These are phyloP conservation scores for Melanostoma mellinum DNA, from an alignment of 2,888 invertebrate genomes.

Conservation along the genomic window DNA sequence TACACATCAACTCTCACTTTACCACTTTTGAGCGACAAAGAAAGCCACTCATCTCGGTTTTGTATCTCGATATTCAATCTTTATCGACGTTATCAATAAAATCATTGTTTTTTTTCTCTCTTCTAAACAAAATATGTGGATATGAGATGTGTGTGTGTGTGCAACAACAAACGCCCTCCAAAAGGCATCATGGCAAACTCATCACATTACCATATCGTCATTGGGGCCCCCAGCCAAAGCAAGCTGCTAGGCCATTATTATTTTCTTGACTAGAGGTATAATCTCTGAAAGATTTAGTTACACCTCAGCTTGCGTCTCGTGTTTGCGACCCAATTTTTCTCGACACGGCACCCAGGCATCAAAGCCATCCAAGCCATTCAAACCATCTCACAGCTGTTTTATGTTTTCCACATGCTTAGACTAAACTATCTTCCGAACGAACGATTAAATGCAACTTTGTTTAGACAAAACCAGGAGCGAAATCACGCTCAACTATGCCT, in stretches of 20 bases:
- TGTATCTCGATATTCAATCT: background rate
- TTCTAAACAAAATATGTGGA: slow-evolving; percentile 5
- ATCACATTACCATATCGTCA: slow-evolving; percentile 55
- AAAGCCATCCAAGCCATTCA: slow-evolving; percentile 36
- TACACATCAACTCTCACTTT: slow-evolving; percentile 62
- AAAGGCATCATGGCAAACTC: slow-evolving; percentile 31
- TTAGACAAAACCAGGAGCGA: background rate
- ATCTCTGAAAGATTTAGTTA: slow-evolving; percentile 48
- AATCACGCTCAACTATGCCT: background rate
- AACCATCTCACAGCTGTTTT: slow-evolving; percentile 45
- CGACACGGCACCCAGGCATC: slow-evolving; percentile 52
- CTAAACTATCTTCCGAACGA: slow-evolving; percentile 20
- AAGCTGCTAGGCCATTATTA: slow-evolving; percentile 41
- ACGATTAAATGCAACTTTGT: slow-evolving; percentile 64
- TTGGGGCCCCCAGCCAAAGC: slow-evolving; percentile 17
- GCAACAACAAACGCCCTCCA: slow-evolving; percentile 30
- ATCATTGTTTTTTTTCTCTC: slow-evolving; percentile 28
- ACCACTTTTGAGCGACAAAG: slow-evolving; percentile 37
- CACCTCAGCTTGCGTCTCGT: slow-evolving; percentile 47
- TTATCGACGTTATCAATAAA: slow-evolving; percentile 48
- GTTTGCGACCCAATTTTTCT: slow-evolving; percentile 62
- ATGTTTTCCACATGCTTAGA: slow-evolving; percentile 44
- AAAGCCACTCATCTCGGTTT: slow-evolving; percentile 43
- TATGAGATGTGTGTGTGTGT: background rate
- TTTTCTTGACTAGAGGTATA: slow-evolving; percentile 28